phyloP scores from a whole-genome alignment of 2,797 vertebrate species.

The Streptopelia turtur region DNA sequence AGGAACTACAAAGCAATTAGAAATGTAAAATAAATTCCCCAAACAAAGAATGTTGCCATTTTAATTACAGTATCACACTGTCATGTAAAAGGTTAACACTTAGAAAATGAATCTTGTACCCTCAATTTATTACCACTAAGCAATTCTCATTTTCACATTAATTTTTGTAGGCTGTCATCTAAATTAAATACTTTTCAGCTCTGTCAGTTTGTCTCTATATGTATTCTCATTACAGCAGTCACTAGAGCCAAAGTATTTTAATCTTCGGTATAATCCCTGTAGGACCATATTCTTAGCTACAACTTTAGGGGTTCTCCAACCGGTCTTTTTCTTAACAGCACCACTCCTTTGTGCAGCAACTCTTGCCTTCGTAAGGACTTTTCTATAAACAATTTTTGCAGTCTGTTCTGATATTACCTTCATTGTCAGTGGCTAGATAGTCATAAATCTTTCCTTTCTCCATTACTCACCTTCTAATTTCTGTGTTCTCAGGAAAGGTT shows the following conservation, averaged over 20 bases:
- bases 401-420: neutral
- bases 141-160: constrained; percentile 50
- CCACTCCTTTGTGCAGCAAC: neutral
- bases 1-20: constrained; percentile 23
- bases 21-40: constrained; percentile 37
- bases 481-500: neutral
- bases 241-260: constrained; percentile 51
- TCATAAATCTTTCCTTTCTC: neutral
- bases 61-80: constrained; percentile 32
- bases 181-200: constrained; percentile 59
- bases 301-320: neutral
- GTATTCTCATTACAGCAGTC: constrained; percentile 31
- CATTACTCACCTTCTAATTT: neutral
- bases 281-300: constrained; percentile 11
- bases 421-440: neutral
- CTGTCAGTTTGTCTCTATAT: constrained; percentile 17
- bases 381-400: neutral
- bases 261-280: constrained; percentile 16
- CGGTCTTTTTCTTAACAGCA: neutral
- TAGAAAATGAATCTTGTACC: constrained; percentile 28
- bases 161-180: constrained; percentile 48
- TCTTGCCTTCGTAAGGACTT: neutral
- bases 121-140: constrained; percentile 22
- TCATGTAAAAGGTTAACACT: constrained; percentile 43
- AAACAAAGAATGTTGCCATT: constrained; percentile 38